Base-by-base conservation (phyloP, 2,888 invertebrate genomes). In the Drosophila neotestacea region DNA sequence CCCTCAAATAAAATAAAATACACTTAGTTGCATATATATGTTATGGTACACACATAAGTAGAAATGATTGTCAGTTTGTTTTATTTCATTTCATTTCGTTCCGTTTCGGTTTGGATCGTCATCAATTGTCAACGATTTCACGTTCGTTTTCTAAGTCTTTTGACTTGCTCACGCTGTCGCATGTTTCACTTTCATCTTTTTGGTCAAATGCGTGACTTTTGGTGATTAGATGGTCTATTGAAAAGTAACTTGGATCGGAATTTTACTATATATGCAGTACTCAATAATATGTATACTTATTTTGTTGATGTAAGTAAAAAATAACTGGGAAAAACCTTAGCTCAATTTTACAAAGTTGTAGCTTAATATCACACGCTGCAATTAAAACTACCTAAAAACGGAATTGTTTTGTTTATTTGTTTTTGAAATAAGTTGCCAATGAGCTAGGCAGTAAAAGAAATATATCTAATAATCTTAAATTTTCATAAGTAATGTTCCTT, bases 101-200 rank as follows among this genome's bases (percentile, higher is more conserved):
- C 10, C 54, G 41, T 41, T 54, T 51, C 13, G 11, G 9, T 13
- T 63, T n/a, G 28, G 34, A 46, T 60, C 70, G 64, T 79, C 77
- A 74, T 70, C 73, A 68, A 70, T 61, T 71, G 81, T 70, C 73
- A 46, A 41, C 34, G 56, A 65, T 70, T 77, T 80, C 80, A 72
- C 85, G 85, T 88, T 85, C 79, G 74, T 82, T 85, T 78, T 60
- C 79, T 68, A 80, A 85, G 88, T 85, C 83, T 83, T 85, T 87
- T 70, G 76, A 73, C 76, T 73, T 77, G 55, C 51, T 34, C 59
- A 51, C 39, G 52, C 46, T 46, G 28, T 68, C 56, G 60, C 60
- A 64, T 58, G 56, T 56, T 74, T 69, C 62, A 77, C 84, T 85
- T 77, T 82, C 78, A 74, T 83, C 54, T 22, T 22, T 44, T 36